phyloP scores from a whole-genome alignment of 2,888 invertebrate genomes.

The Trachelus stipa region DNA sequence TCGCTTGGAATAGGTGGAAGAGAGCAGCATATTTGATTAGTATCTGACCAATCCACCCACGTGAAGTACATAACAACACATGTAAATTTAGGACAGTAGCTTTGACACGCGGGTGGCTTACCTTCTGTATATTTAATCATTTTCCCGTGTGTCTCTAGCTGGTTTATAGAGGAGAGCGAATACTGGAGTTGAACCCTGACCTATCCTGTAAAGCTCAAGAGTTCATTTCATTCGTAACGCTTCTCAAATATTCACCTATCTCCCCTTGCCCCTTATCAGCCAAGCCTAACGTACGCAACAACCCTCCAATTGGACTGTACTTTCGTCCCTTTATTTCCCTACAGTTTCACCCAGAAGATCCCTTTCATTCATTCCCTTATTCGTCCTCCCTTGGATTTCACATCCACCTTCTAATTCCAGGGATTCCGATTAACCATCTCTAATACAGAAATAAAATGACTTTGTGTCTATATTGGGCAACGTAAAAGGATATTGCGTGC shows the following conservation, averaged over 20 bases:
- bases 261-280: slow-evolving; percentile 16
- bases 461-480: too few species aligned
- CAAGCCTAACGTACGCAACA: too few species aligned
- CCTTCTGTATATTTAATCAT: slow-evolving; percentile 37
- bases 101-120: slow-evolving; percentile 16
- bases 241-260: slow-evolving; percentile 52
- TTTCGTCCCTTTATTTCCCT: too few species aligned
- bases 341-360: too few species aligned
- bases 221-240: slow-evolving; percentile 46
- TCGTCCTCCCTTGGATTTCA: too few species aligned
- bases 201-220: slow-evolving; percentile 42
- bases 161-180: slow-evolving; percentile 37
- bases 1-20: neutral
- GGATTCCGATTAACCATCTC: too few species aligned
- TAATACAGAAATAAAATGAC: too few species aligned
- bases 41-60: neutral
- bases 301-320: too few species aligned
- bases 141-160: slow-evolving; percentile 22
- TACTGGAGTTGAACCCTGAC: slow-evolving; percentile 47
- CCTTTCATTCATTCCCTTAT: too few species aligned
- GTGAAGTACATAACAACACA: slow-evolving; percentile 18
- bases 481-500: too few species aligned
- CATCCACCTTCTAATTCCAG: too few species aligned
- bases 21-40: neutral
- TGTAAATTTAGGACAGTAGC: slow-evolving; percentile 17